Evolutionary conservation across 2,797 vertebrate species (phyloP), one percentile per base, ranked within the genome.

Genomic region (Oryzias dopingdopingensis): DNA sequence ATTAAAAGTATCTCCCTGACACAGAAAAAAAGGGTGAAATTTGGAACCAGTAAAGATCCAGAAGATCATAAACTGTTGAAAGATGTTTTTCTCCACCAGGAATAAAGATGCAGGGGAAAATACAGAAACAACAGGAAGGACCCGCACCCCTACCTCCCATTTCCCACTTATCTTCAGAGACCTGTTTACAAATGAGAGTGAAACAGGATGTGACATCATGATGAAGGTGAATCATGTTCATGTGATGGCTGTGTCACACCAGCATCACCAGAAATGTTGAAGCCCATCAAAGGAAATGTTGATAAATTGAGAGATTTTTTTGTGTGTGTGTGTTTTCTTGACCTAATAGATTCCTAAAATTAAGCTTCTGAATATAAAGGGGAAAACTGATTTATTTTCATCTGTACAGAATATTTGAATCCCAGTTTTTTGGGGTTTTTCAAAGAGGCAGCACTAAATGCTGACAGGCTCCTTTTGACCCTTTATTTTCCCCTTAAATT

Each of bases 391-490:
- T 37, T 37, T 37, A 29, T 37, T 37, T 37, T 10, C 32, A 3
- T 37, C 32, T 37, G 26, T 29, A 6, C 7, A 6, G 7, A 29
- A 29, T 29, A 5, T 29, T 2, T 29, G 32, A 37, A 37, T 12
- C 10, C 32, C 10, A 37, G 10, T 37, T 37, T 12, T 37, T 37
- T 37, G 10, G 32, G 32, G 0, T 74, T 70, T 70, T 67, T 71
- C 58, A 17, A 26, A 54, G 76, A 81, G 82, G 77, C 77, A 85
- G 80, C 10, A 72, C 70, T 72, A 74, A 56, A 20, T 86, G 82
- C 80, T 82, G 82, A 78, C 82, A 76, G 78, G 75, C 80, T 86
- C 72, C 75, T 75, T 83, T 90, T 86, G 83, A 87, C 85, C 83
- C 84, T 46, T 84, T 82, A 80, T 77, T 80, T 77, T 65, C 76